These are phyloP conservation scores for Aporophyla nigra DNA, from an alignment of 2,888 invertebrate genomes.

Conservation along the genomic window DNA sequence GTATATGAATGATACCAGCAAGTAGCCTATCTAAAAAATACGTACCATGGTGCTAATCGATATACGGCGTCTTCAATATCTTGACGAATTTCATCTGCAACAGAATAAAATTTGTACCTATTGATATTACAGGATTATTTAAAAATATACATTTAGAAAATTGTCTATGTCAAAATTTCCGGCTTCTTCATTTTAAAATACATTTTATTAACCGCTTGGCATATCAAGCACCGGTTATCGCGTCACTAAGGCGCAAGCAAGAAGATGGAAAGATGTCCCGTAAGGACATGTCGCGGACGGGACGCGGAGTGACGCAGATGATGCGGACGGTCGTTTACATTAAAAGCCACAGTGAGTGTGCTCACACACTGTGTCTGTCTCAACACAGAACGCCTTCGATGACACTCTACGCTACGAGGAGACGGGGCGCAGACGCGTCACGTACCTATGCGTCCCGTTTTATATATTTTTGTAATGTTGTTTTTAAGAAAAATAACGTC, in stretches of 20 bases:
- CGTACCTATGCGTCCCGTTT: background rate
- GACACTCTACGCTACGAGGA: background rate
- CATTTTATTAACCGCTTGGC: background rate
- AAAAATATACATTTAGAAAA: background rate
- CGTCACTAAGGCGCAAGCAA: background rate
- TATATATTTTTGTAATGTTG: background rate
- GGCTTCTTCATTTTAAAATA: too few species aligned
- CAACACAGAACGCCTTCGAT: background rate
- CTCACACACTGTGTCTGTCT: too few species aligned
- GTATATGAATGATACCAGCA: background rate
- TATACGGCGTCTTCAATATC: conserved; percentile 99
- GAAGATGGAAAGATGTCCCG: background rate
- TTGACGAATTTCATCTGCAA: conserved; percentile 98
- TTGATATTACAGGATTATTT: background rate
- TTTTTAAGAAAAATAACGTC: background rate
- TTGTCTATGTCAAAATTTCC: too few species aligned
- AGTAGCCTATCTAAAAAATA: conserved; percentile 8
- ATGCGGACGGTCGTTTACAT: background rate
- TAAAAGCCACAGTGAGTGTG: too few species aligned
- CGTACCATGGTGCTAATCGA: conserved; percentile 97
- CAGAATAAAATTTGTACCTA: conserved; percentile 36
- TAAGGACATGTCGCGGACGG: background rate
- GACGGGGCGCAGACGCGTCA: background rate
- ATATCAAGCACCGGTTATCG: background rate
- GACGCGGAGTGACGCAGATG: background rate